A percentile compares a stretch with the other conserved stretches of the same genome.
phyloP scores from a whole-genome alignment of 2,113 vertebrate species.

The Lepisosteus osseus region DNA sequence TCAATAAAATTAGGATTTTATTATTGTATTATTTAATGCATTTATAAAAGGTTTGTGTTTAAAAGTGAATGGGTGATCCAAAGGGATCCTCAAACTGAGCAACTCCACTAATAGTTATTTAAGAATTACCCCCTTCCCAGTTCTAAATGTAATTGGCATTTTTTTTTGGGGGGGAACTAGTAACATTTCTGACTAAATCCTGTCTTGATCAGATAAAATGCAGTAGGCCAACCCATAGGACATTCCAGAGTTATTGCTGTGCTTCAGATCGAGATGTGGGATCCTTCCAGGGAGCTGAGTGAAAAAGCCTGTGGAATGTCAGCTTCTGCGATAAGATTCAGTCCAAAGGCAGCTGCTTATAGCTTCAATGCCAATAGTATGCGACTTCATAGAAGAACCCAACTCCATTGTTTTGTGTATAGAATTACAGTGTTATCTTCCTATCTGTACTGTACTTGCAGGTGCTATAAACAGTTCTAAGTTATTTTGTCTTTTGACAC shows the following conservation, averaged over 20 bases:
- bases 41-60: too few species aligned
- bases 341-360: not conserved
- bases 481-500: too few species aligned
- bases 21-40: too few species aligned
- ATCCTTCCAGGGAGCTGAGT: conserved; percentile 14
- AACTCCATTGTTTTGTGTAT: not conserved
- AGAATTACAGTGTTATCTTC: not conserved
- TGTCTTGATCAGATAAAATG: conserved; percentile 47
- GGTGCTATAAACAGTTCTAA: not conserved
- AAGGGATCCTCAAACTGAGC: too few species aligned
- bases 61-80: too few species aligned
- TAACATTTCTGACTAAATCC: conserved; percentile 24
- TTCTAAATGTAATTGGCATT: not conserved
- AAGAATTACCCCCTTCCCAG: not conserved
- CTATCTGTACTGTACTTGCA: conserved; percentile 27
- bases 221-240: conserved; percentile 18
- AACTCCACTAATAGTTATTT: not conserved
- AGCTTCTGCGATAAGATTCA: conserved; percentile 6
- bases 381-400: not conserved
- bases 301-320: conserved; percentile 31
- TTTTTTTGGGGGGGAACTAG: conserved; percentile 31
- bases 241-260: conserved; percentile 47
- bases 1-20: too few species aligned
- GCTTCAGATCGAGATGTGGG: conserved; percentile 13
- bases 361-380: not conserved